phyloP scores from a whole-genome alignment of 1,140 invertebrate genomes.

The Portunus trituberculatus region DNA sequence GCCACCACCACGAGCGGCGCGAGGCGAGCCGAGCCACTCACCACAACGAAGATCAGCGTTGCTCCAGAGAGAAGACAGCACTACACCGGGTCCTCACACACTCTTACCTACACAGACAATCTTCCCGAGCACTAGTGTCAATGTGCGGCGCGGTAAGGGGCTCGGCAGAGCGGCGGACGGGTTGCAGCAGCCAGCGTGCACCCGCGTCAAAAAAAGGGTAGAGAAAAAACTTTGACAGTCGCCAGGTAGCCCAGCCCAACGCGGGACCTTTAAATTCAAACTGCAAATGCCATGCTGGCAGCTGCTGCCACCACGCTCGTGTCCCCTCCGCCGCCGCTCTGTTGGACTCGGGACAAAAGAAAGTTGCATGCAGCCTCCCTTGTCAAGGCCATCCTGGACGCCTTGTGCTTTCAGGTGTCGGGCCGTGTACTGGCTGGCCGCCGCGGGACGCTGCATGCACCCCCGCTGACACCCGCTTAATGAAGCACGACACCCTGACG shows the following conservation, averaged over 20 bases:
- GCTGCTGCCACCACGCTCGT: background rate
- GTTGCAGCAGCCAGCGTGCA: constrained; percentile 5
- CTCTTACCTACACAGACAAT: background rate
- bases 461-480: background rate
- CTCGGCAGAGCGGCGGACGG: background rate
- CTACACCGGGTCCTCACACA: background rate
- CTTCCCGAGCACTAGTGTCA: background rate
- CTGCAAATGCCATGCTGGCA: constrained; percentile 16
- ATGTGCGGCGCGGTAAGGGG: background rate
- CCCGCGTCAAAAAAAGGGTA: background rate
- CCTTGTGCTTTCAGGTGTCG: constrained; percentile 16
- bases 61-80: background rate
- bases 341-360: background rate
- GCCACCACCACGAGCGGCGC: background rate
- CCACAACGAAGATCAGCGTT: background rate
- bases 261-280: constrained; percentile 22
- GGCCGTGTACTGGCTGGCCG: background rate
- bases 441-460: background rate
- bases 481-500: background rate
- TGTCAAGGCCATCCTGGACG: background rate
- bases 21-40: background rate
- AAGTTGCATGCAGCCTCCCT: background rate
- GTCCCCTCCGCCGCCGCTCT: background rate
- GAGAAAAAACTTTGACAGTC: constrained; percentile 23
- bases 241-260: background rate